phyloP scores from a whole-genome alignment of 2,888 invertebrate species.

The Panopea generosa region DNA sequence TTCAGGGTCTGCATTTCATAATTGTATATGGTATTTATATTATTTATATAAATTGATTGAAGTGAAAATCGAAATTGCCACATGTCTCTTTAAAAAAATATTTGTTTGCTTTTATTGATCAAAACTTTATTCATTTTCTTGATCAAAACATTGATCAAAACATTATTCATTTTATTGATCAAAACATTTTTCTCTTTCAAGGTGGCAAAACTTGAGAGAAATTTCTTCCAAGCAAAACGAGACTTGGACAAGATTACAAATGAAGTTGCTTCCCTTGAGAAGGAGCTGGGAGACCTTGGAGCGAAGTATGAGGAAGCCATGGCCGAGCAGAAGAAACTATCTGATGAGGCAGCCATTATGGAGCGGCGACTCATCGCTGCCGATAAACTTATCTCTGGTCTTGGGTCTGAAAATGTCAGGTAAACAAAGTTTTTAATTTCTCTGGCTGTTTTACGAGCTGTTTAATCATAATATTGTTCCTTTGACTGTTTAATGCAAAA shows the following conservation, averaged over 20 bases:
- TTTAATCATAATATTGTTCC: too few species aligned
- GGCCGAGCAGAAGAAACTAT: constrained; percentile 89
- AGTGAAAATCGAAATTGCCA: too few species aligned
- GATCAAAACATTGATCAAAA: too few species aligned
- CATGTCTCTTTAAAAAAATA: too few species aligned
- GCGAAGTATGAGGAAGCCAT: constrained; percentile 92
- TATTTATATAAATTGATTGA: too few species aligned
- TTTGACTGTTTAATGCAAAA: too few species aligned
- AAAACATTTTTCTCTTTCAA: constrained; percentile 33
- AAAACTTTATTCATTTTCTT: too few species aligned
- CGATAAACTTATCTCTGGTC: constrained; percentile 94
- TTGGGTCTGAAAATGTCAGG: constrained; percentile 93
- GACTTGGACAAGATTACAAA: constrained; percentile 90
- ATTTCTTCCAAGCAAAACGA: constrained; percentile 87
- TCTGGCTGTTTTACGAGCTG: too few species aligned
- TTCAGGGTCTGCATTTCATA: too few species aligned
- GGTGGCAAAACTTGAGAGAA: constrained; percentile 91
- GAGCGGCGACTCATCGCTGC: constrained; percentile 93
- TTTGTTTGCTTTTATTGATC: too few species aligned
- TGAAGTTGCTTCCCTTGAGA: constrained; percentile 91
- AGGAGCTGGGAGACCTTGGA: constrained; percentile 90
- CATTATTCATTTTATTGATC: too few species aligned
- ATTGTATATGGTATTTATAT: too few species aligned
- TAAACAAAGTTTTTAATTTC: constrained; percentile 67
- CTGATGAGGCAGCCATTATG: constrained; percentile 93